These are phyloP conservation scores for Prionchulus punctatus DNA, from an alignment of 2,888 invertebrate genomes.

Conservation along the genomic window DNA sequence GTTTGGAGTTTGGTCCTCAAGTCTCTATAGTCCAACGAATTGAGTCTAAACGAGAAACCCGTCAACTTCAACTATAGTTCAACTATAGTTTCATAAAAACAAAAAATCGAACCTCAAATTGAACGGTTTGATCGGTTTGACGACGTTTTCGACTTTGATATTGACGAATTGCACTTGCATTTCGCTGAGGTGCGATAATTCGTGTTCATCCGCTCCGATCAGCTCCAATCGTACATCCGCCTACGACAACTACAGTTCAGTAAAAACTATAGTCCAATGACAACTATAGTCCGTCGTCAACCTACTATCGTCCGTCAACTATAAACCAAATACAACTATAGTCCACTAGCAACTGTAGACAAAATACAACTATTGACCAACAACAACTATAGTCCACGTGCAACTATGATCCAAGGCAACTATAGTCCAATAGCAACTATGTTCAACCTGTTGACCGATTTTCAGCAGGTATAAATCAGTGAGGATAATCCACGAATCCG, in stretches of 20 bases:
- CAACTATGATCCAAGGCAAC: neutral
- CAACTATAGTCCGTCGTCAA: no score
- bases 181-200: constrained; percentile 49
- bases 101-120: constrained; percentile 7
- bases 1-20: constrained; percentile 53
- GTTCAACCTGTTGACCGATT: constrained; percentile 60
- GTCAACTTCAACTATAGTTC: neutral
- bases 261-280: no score
- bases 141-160: constrained; percentile 46
- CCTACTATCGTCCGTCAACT: no score
- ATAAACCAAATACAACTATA: no score
- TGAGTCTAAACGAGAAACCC: neutral
- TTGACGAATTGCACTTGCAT: constrained; percentile 63
- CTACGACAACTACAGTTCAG: no score
- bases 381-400: neutral
- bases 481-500: constrained; percentile 73
- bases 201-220: constrained; percentile 44
- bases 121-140: constrained; percentile 17
- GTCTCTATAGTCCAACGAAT: constrained; percentile 49
- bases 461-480: constrained; percentile 55
- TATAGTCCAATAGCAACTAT: constrained; percentile 15
- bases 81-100: neutral
- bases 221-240: constrained; percentile 56
- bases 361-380: no score
- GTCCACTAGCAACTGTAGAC: no score